These are phyloP conservation scores for Clivina fossor DNA, from an alignment of 2,888 invertebrate genomes.

Conservation along the genomic window DNA sequence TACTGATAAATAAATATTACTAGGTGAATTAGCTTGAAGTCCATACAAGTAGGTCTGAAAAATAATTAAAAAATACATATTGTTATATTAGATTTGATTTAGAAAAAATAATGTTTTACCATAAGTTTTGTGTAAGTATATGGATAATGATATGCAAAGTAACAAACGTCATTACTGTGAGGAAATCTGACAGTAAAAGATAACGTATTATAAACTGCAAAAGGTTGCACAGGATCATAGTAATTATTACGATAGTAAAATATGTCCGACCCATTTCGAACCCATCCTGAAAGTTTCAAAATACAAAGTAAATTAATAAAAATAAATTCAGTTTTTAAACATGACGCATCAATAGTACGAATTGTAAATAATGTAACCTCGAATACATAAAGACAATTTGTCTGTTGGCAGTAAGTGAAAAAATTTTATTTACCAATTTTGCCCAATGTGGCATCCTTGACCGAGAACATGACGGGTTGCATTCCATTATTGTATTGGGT, in stretches of 20 bases:
- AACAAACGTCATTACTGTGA: constrained; percentile 75
- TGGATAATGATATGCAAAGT: constrained; percentile 85
- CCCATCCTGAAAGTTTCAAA: constrained; percentile 71
- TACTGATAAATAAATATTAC: constrained; percentile 62
- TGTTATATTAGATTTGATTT: too few relatives aligned
- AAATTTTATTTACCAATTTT: constrained; percentile 31
- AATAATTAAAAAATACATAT: constrained; percentile 36
- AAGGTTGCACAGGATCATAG: constrained; percentile 56
- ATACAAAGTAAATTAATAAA: constrained; percentile 8
- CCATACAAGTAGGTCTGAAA: constrained; percentile 64
- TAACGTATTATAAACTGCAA: constrained; percentile 70
- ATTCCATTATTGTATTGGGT: constrained; percentile 88
- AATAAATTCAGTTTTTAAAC: background rate
- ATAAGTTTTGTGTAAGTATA: constrained; percentile 78
- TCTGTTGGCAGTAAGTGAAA: too few relatives aligned
- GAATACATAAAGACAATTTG: too few relatives aligned
- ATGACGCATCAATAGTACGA: too few relatives aligned
- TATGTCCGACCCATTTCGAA: constrained; percentile 71
- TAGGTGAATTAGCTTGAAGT: constrained; percentile 56
- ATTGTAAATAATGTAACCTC: too few relatives aligned
- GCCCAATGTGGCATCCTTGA: constrained; percentile 56
- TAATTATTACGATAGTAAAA: constrained; percentile 82
- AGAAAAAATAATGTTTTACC: too few relatives aligned
- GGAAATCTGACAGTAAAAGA: constrained; percentile 78
- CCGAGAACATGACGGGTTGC: constrained; percentile 87